Evolutionary conservation across 2,113 vertebrate genomes (phyloP), one percentile per base, ranked within the genome.

Genomic region (Tragelaphus strepsiceros): DNA sequence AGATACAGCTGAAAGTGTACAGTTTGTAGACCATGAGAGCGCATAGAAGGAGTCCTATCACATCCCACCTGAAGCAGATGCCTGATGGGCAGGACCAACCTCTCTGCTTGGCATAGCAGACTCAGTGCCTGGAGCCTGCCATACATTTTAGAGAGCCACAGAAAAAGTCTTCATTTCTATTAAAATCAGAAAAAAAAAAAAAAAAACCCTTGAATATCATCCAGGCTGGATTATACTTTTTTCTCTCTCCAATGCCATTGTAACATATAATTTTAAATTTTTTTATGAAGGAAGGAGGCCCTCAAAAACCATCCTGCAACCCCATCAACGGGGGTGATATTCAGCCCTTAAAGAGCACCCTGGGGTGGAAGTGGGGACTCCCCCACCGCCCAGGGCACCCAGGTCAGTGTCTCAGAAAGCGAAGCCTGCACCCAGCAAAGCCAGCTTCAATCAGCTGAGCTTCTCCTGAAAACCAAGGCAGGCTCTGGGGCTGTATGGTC

Each of bases 11-110:
- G 39, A 28, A 35, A 9, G 85, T 43, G 43, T 43, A 43, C 43
- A 26, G 8, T 2, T 6, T 26, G 22, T 32, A 5, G 30, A 12
- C 5, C 28, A 15, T 1, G 3, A 3, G 3, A 21, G 32, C 4
- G 3, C 35, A 6, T 32, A 32, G 12, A 59, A 19, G 4, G 26
- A 5, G 62, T 3, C 30, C 32, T 12, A 4, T 14, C 78, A 12
- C 12, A 26, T 51, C 14, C n/a, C 6, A 4, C 15, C 10, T 12
- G 35, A 17, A 7, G 71, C n/a, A 1, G 2, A 78, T 0, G 6
- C 13, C 64, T 19, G 6, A 3, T 4, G 39, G 6, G 26, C 30
- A 32, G 22, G 0, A 9, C 46, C 3, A 13, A 10, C 53, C 43
- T 26, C 35, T 93, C 35, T n/a, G 0, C 12, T 22, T 13, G 9